Evolutionary conservation across 2,888 invertebrate species (phyloP), one percentile per base, ranked within the genome.

Genomic region (Sarcophaga variegata): DNA sequence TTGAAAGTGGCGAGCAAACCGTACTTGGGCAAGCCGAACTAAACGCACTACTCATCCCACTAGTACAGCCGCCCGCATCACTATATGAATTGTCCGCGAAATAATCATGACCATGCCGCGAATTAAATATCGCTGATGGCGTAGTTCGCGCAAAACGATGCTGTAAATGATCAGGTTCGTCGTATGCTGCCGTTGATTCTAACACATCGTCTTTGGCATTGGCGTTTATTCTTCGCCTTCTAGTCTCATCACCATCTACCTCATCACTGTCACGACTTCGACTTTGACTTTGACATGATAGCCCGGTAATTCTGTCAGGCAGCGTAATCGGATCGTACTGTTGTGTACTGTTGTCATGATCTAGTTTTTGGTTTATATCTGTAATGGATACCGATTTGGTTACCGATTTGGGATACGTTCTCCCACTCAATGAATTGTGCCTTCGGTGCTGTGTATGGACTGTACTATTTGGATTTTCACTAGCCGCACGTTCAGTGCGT

Each of bases 1-100:
- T 92, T 81, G 92, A 92, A 22, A 92, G 89, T 79, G 92, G 92
- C 81, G 92, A 92, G 63, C 92, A 92, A 69, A 91, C 89, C 59
- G 93, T 92, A 86, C 93, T 92, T 82, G 89, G 91, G 86, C 92
- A 92, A 81, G 92, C 90, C 64, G 93, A 91, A 81, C 93, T 92
- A 82, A 90, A 88, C 69, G 90, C 90, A 85, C 91, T 92, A 89
- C 93, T 92, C 75, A 92, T 85, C 88, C 91, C 92, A 89, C 92
- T 93, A 75, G 89, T 89, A 77, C 90, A 90, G 71, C 89, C 91
- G 70, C 89, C 91, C 63, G 75, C 81, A 85, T 88, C 88, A 62
- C 85, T 87, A 80, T 86, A 83, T 69, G 85, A 79, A 82, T 81
- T 82, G 76, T 81, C 85, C 47, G 75, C 64, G 69, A 54, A 54